A percentile compares a stretch with the other conserved stretches of the same genome.
These are phyloP conservation scores for Lasioglossum villosulum DNA, from an alignment of 2,888 invertebrate genomes.

Conservation along the genomic window DNA sequence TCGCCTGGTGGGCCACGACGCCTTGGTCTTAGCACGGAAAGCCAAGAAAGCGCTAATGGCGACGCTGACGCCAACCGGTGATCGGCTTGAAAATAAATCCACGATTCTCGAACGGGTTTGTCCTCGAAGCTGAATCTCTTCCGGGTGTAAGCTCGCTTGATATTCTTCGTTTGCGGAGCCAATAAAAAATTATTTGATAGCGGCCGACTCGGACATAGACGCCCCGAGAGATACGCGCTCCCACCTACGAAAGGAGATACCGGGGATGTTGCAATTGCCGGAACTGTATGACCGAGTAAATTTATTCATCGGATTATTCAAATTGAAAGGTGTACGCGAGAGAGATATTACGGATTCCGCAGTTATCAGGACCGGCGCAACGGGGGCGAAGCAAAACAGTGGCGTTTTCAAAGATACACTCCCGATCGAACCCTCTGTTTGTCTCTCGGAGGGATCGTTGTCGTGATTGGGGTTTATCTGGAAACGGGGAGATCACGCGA, in stretches of 20 bases:
- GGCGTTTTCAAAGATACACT: conserved; percentile 10
- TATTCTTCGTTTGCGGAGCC: conserved; percentile 36
- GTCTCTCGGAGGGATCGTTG: conserved; percentile 14
- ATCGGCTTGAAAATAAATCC: conserved; percentile 51
- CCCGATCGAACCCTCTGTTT: conserved; percentile 9
- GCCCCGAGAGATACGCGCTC: not conserved
- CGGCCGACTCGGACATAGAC: not conserved
- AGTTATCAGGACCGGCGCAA: conserved; percentile 39
- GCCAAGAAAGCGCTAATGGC: conserved; percentile 67
- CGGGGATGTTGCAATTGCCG: conserved; percentile 30
- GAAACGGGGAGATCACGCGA: conserved; percentile 12
- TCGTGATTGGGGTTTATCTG: conserved; percentile 29
- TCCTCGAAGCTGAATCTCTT: not conserved
- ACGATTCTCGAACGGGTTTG: not conserved
- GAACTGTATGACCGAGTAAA: conserved; percentile 38
- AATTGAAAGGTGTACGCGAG: conserved; percentile 55
- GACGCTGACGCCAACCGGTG: conserved; percentile 55
- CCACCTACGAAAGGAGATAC: conserved; percentile 17
- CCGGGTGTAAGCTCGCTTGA: not conserved
- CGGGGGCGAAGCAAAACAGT: conserved; percentile 23
- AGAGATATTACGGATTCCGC: conserved; percentile 54
- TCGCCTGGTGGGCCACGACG: not conserved
- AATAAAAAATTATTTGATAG: conserved; percentile 62
- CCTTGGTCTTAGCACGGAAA: conserved; percentile 15
- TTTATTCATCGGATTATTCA: conserved; percentile 62